These are phyloP conservation scores for Protonibea diacanthus DNA, from an alignment of 2,797 vertebrate genomes.

Conservation along the genomic window DNA sequence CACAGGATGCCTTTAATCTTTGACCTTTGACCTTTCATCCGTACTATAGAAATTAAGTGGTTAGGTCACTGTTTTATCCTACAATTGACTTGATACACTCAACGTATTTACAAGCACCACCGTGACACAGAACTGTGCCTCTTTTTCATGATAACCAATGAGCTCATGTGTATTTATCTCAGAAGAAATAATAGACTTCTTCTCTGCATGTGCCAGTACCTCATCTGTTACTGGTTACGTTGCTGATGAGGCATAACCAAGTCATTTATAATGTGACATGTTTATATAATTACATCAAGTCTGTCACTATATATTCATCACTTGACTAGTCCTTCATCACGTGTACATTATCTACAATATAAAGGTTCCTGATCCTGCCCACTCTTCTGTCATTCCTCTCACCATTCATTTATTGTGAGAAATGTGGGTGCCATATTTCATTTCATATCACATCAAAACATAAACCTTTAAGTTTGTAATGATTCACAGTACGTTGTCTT, in stretches of 20 bases:
- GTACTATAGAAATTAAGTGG: background rate
- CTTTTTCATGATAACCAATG: conserved; percentile 4
- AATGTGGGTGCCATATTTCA: background rate
- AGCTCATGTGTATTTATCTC: background rate
- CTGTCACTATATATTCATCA: background rate
- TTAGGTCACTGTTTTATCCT: background rate
- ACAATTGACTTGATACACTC: too few relatives aligned
- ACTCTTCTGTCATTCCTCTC: background rate
- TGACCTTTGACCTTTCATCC: conserved; percentile 22
- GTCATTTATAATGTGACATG: background rate
- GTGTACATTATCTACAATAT: background rate
- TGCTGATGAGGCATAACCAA: background rate
- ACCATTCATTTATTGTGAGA: background rate
- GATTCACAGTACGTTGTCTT: background rate
- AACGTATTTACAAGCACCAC: background rate
- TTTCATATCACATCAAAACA: background rate
- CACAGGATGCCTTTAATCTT: background rate
- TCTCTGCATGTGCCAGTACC: background rate
- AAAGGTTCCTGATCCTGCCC: background rate
- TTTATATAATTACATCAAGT: conserved; percentile 4
- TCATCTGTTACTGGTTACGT: conserved; percentile 19
- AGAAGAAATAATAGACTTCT: conserved; percentile 15
- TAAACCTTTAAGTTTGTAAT: background rate
- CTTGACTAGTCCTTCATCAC: background rate
- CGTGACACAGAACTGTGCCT: background rate